phyloP scores from a whole-genome alignment of 2,113 vertebrate species.

The Thamnophis sirtalis region DNA sequence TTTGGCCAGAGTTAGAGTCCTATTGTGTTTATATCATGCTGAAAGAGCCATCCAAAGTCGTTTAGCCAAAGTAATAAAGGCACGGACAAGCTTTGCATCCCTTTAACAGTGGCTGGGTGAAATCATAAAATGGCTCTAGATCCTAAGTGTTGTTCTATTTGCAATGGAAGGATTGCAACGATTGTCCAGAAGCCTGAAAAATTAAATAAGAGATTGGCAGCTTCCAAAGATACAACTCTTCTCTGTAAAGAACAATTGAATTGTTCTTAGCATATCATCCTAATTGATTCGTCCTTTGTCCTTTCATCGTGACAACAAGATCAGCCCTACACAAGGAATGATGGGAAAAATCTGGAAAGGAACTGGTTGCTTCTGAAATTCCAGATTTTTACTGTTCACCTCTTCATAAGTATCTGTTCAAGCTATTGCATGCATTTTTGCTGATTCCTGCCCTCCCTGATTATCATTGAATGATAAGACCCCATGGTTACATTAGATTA shows the following conservation, averaged over 20 bases:
- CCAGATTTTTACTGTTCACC: neutral
- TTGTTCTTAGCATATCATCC: neutral
- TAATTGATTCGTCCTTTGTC: neutral
- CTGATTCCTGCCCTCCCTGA: neutral
- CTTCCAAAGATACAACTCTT: neutral
- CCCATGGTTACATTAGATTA: neutral
- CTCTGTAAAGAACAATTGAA: neutral
- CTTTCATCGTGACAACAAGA: neutral
- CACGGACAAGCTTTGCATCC: neutral
- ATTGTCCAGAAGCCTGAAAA: neutral
- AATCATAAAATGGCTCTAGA: neutral
- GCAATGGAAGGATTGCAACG: neutral
- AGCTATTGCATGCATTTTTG: neutral
- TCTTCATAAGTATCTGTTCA: neutral
- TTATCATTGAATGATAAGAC: neutral
- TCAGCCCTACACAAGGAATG: neutral
- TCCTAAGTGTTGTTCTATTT: neutral
- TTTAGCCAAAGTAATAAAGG: neutral
- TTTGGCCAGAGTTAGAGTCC: neutral
- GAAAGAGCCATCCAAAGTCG: neutral
- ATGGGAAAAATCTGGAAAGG: neutral
- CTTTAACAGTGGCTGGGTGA: neutral
- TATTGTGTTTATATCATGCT: neutral
- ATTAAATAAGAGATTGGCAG: neutral
- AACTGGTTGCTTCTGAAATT: neutral